Conservation (phyloP, 2,113 vertebrate species). For the Grammomys dolichurus region DNA sequence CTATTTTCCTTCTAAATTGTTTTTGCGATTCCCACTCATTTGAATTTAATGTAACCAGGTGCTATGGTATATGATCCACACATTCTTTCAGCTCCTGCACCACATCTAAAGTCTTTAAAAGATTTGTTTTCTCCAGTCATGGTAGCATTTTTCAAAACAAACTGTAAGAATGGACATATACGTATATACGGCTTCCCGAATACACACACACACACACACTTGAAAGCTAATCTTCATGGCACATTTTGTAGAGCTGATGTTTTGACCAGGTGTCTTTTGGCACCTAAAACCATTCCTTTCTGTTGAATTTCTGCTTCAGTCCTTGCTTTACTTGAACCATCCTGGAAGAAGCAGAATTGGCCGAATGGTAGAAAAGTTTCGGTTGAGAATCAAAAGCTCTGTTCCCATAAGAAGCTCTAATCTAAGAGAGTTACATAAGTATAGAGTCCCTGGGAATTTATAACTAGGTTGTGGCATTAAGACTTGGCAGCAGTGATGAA, state of each 20-base stretch:
- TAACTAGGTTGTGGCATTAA: background rate
- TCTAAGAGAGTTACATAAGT: background rate
- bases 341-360: slow-evolving; percentile 50
- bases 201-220: background rate
- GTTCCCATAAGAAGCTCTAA: background rate
- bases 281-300: slow-evolving; percentile 6
- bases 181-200: background rate
- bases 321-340: background rate
- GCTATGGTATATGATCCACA: background rate
- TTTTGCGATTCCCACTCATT: background rate
- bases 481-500: background rate
- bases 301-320: slow-evolving; percentile 22
- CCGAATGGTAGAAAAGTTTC: background rate
- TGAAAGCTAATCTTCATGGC: slow-evolving; percentile 40
- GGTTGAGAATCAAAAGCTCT: slow-evolving; percentile 22
- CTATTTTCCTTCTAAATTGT: background rate
- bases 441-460: background rate
- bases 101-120: slow-evolving; percentile 41
- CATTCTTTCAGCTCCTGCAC: background rate
- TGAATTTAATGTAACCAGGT: background rate
- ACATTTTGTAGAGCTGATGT: background rate
- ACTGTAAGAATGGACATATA: background rate
- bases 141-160: background rate
- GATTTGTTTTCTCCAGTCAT: slow-evolving; percentile 1
- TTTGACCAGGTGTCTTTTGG: slow-evolving; percentile 58